Percentiles rank a stretch among this genome's conserved stretches.
Evolutionary conservation across 2,113 vertebrate species (phyloP).

Genomic region (Xiphias gladius): DNA sequence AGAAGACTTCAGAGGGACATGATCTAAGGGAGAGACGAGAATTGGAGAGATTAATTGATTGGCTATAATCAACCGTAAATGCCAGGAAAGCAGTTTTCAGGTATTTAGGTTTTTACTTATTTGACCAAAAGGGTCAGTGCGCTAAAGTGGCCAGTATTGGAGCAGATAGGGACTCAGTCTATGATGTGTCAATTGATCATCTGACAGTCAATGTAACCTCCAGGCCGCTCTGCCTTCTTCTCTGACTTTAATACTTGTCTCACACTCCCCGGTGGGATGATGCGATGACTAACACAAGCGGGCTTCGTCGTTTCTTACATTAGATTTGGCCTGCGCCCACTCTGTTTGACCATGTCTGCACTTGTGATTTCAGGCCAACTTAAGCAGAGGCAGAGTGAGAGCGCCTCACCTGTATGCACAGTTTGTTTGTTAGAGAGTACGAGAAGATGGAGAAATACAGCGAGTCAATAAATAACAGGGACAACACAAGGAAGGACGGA

Average conservation of each 20-base stretch:
- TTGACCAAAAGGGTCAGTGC: too few species aligned
- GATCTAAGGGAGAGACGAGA: not conserved
- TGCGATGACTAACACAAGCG: slow-evolving; percentile 2
- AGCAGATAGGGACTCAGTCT: too few species aligned
- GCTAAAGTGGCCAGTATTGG: too few species aligned
- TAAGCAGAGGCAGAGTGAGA: not conserved
- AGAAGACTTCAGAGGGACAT: not conserved
- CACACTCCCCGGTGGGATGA: not conserved
- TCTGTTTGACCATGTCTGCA: not conserved
- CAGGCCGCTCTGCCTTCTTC: not conserved
- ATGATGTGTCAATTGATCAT: not conserved
- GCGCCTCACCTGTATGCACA: too few species aligned
- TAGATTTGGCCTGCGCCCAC: not conserved
- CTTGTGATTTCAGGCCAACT: not conserved
- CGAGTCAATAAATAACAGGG: too few species aligned
- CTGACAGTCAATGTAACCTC: not conserved
- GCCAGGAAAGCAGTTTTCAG: not conserved
- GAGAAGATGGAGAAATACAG: not conserved
- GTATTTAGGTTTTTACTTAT: too few species aligned
- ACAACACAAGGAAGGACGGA: not conserved
- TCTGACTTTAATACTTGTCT: not conserved
- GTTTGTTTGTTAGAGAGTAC: too few species aligned
- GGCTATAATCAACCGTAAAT: not conserved
- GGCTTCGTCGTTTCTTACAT: not conserved
- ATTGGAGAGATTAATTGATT: not conserved